Percentiles rank a stretch among this genome's conserved stretches.
Evolutionary conservation across 2,113 vertebrate species (phyloP).

Genomic region (Ia io): DNA sequence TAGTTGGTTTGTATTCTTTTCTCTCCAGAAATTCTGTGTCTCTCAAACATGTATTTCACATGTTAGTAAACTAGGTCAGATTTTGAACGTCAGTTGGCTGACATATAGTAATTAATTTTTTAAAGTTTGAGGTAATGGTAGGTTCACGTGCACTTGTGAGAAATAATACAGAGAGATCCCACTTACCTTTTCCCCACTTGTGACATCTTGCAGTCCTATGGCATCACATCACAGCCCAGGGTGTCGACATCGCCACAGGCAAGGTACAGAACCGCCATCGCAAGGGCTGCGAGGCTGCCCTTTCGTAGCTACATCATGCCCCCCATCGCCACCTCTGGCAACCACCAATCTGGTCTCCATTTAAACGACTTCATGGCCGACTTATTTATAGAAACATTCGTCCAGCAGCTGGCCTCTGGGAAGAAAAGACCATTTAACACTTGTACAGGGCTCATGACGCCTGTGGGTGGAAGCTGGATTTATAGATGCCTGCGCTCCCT

Average conservation of each 20-base stretch:
- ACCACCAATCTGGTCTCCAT: neutral
- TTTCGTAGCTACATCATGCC: neutral
- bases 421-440: neutral
- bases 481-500: neutral
- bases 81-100: slow-evolving; percentile 8
- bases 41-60: neutral
- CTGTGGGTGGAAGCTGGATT: neutral
- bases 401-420: neutral
- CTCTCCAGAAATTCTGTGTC: neutral
- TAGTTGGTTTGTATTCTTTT: neutral
- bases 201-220: neutral
- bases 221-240: no score
- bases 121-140: neutral
- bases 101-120: neutral
- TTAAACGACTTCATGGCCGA: neutral
- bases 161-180: neutral
- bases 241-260: neutral
- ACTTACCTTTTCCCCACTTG: accelerated
- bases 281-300: neutral
- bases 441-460: neutral
- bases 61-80: neutral
- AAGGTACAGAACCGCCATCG: neutral
- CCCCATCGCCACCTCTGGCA: neutral
- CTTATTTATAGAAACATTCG: slow-evolving; percentile 7
- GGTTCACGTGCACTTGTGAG: neutral